A percentile compares a stretch with the other conserved stretches of the same genome.
phyloP scores from a whole-genome alignment of 2,888 invertebrate species.

The Drosophila austrosaltans region DNA sequence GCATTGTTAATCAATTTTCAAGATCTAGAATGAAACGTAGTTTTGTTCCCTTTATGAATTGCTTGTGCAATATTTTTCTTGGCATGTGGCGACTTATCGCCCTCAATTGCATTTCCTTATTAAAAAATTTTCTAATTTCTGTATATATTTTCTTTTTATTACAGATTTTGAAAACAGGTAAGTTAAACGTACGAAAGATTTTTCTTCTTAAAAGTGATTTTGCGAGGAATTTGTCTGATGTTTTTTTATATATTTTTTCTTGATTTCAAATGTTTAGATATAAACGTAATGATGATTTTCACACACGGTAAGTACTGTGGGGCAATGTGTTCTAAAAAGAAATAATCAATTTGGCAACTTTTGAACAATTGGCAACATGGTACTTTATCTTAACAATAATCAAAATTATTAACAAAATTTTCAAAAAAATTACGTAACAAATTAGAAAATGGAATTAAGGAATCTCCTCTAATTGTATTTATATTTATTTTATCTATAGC shows the following conservation, averaged over 20 bases:
- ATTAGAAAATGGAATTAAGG: background rate
- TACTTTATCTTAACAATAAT: conserved; percentile 43
- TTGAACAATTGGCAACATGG: conserved; percentile 62
- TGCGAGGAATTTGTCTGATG: conserved; percentile 37
- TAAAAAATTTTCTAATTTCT: conserved; percentile 2
- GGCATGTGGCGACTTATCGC: conserved; percentile 42
- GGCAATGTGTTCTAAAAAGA: conserved; percentile 58
- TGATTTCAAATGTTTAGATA: conserved; percentile 33
- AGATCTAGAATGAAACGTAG: background rate
- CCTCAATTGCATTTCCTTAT: conserved; percentile 1
- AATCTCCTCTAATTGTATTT: background rate
- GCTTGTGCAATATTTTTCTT: conserved; percentile 50
- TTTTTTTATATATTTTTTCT: conserved; percentile 15
- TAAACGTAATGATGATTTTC: conserved; percentile 62
- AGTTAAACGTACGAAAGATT: conserved; percentile 26
- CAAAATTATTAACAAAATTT: background rate
- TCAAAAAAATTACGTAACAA: background rate
- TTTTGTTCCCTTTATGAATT: too few relatives aligned
- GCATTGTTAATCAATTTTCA: too few relatives aligned
- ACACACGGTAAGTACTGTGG: conserved; percentile 79
- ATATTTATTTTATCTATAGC: conserved; percentile 51
- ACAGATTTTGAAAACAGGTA: conserved; percentile 63
- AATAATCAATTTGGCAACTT: conserved; percentile 52
- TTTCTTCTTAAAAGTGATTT: conserved; percentile 2
- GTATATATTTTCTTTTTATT: conserved; percentile 6